A percentile compares a stretch with the other conserved stretches of the same genome.
Conservation (phyloP, 2,888 invertebrate genomes). For the Hypena proboscidalis region DNA sequence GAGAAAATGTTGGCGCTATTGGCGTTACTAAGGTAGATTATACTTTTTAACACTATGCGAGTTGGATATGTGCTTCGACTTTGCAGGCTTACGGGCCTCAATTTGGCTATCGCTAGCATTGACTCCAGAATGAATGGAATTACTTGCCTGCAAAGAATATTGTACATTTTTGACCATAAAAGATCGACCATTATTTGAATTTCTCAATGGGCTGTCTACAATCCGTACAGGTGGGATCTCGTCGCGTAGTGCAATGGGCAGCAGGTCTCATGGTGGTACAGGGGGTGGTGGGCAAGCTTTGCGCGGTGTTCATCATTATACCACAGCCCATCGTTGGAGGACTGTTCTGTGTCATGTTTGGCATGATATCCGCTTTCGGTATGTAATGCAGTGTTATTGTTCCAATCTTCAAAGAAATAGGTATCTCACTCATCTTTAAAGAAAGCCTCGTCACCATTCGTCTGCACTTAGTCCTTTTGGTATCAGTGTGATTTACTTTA, state of each 20-base stretch:
- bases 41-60: too few species aligned
- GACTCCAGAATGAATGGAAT: too few species aligned
- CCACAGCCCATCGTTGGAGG: conserved; percentile 93
- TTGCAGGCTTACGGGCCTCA: too few species aligned
- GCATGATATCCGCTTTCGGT: conserved; percentile 93
- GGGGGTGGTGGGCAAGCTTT: conserved; percentile 91
- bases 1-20: conserved; percentile 95
- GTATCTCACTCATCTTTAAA: too few species aligned
- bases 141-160: too few species aligned
- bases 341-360: conserved; percentile 93
- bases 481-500: too few species aligned
- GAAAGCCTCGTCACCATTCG: too few species aligned
- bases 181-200: too few species aligned
- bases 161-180: too few species aligned
- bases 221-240: conserved; percentile 90
- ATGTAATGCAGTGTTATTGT: conserved; percentile 28
- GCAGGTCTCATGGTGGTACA: conserved; percentile 90
- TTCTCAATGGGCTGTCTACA: not conserved
- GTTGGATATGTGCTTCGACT: too few species aligned
- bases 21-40: conserved; percentile 91
- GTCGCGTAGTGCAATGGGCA: conserved; percentile 92
- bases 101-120: too few species aligned
- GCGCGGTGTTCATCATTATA: conserved; percentile 92
- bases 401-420: not conserved
- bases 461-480: too few species aligned